phyloP scores from a whole-genome alignment of 1,140 invertebrate genomes.

The Sycophaga agraensis region DNA sequence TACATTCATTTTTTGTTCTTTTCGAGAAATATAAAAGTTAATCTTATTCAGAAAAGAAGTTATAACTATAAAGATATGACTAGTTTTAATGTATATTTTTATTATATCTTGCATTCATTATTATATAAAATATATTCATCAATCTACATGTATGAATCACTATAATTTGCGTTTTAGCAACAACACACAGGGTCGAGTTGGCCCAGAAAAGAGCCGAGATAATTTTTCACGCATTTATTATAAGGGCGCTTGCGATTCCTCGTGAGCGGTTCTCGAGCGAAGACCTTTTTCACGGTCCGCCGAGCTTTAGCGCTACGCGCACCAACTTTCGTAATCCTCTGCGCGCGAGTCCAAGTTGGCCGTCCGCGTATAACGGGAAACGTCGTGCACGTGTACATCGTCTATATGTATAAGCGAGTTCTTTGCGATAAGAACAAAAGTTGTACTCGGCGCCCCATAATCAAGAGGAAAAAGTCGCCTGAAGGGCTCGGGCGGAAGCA shows the following conservation, averaged over 20 bases:
- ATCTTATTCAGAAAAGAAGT: too few relatives aligned
- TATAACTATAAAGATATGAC: too few relatives aligned
- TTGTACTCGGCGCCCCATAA: not conserved
- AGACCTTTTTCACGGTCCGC: constrained; percentile 1
- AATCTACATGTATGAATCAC: too few relatives aligned
- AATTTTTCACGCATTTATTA: constrained; percentile 5
- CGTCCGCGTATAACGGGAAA: not conserved
- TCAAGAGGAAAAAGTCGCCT: not conserved
- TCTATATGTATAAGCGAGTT: not conserved
- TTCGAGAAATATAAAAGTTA: too few relatives aligned
- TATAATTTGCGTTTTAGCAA: too few relatives aligned
- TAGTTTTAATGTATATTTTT: too few relatives aligned
- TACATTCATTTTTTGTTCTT: too few relatives aligned
- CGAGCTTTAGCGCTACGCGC: not conserved
- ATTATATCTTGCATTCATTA: too few relatives aligned
- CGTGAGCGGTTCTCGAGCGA: not conserved
- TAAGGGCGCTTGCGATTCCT: not conserved
- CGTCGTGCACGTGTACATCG: not conserved
- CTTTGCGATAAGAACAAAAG: constrained; percentile 1
- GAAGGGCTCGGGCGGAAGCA: too few relatives aligned
- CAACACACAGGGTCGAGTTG: too few relatives aligned
- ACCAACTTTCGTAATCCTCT: constrained; percentile 13
- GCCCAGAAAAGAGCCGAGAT: too few relatives aligned
- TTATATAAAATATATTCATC: too few relatives aligned
- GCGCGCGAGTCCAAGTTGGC: not conserved